These are phyloP conservation scores for Pleuronectes platessa DNA, from an alignment of 2,113 vertebrate species.

Conservation along the genomic window DNA sequence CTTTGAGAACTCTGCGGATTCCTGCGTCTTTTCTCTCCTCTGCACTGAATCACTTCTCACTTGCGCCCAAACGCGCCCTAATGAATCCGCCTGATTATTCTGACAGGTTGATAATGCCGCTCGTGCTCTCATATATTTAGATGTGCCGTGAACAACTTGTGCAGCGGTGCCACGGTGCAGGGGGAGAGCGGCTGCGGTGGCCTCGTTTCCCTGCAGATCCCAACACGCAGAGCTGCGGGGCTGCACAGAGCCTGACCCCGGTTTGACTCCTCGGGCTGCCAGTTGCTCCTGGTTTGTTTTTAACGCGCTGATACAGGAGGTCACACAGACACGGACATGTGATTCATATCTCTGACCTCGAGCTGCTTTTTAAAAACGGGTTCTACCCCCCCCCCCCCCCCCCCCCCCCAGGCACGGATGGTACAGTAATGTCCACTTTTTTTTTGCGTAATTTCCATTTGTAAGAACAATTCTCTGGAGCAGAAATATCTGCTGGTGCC, in stretches of 20 bases:
- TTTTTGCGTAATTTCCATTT: too few species aligned
- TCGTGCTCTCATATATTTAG: constrained; percentile 49
- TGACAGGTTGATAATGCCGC: constrained; percentile 39
- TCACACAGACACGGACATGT: constrained; percentile 2
- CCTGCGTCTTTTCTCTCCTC: neutral
- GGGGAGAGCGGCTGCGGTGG: constrained; percentile 35
- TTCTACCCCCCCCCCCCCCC: too few species aligned
- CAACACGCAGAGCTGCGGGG: constrained; percentile 74
- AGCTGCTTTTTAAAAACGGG: neutral
- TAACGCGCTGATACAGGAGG: neutral
- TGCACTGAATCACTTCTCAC: constrained; percentile 9
- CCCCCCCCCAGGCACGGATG: too few species aligned
- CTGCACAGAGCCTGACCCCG: constrained; percentile 83
- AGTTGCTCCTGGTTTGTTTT: neutral
- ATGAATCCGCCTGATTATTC: constrained; percentile 22
- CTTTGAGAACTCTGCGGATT: constrained; percentile 6
- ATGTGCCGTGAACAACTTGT: constrained; percentile 57
- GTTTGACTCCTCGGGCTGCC: constrained; percentile 81
- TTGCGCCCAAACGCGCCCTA: neutral
- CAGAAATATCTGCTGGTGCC: too few species aligned
- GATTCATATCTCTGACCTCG: constrained; percentile 17
- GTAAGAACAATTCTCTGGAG: too few species aligned
- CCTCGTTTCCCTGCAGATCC: constrained; percentile 58
- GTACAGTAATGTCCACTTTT: too few species aligned
- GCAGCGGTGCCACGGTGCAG: constrained; percentile 58